Conservation (phyloP, 2,113 vertebrate species). For the Pelecanus crispus region DNA sequence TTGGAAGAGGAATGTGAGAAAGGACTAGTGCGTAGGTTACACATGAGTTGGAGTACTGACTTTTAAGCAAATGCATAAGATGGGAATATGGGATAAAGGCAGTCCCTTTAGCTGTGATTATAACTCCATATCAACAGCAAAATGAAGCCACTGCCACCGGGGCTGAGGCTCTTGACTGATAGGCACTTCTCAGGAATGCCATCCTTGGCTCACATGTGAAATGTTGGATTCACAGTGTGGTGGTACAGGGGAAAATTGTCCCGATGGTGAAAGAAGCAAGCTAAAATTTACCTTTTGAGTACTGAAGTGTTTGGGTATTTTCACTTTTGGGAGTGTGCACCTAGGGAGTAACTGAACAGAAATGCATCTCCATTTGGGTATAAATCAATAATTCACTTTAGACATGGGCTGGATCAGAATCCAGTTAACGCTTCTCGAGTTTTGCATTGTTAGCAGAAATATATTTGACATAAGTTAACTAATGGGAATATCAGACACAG, state of each 20-base stretch:
- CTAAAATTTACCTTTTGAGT: neutral
- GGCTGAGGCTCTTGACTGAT: neutral
- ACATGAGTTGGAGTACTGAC: rapidly evolving
- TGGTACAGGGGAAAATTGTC: neutral
- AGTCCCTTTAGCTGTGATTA: neutral
- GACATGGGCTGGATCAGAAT: neutral
- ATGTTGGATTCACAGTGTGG: neutral
- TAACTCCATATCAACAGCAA: neutral
- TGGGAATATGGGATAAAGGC: neutral
- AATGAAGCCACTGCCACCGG: neutral
- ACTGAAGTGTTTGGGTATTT: neutral
- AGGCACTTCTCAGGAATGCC: neutral
- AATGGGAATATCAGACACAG: neutral
- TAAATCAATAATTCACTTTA: neutral
- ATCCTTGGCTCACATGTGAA: neutral
- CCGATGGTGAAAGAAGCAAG: neutral
- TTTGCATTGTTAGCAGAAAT: neutral
- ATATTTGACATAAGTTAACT: neutral
- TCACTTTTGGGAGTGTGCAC: neutral
- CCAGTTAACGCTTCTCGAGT: neutral
- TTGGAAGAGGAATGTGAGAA: neutral
- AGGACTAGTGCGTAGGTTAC: neutral
- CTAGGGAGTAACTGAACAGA: neutral
- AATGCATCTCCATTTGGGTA: neutral
- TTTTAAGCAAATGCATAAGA: neutral